phyloP scores from a whole-genome alignment of 2,113 vertebrate species.

The Tonatia bakeri region DNA sequence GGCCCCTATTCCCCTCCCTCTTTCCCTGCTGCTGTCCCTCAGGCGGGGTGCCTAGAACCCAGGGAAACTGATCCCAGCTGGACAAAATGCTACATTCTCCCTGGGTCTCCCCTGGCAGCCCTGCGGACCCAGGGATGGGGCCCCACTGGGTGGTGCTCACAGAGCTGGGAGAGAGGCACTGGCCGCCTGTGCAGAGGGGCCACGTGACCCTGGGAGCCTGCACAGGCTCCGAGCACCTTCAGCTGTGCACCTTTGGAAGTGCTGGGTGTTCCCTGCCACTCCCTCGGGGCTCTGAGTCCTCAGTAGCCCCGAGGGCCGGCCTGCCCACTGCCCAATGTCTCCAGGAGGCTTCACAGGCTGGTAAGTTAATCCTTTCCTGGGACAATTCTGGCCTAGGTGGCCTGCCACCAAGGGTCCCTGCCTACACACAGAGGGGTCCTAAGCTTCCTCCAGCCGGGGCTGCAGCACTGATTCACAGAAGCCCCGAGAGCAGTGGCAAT shows the following conservation, averaged over 20 bases:
- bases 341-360: not conserved
- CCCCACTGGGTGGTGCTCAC: not conserved
- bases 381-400: not conserved
- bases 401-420: not conserved
- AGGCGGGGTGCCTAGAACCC: conserved; percentile 75
- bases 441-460: not conserved
- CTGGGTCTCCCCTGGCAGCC: conserved; percentile 79
- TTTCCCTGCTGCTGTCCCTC: conserved; percentile 52
- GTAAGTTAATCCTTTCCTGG: not conserved
- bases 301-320: not conserved
- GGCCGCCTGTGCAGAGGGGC: not conserved
- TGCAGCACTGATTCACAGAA: not conserved
- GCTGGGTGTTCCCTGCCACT: not conserved
- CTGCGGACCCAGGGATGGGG: not conserved
- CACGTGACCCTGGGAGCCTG: not conserved
- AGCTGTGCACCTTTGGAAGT: not conserved
- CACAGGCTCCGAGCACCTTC: not conserved
- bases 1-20: conserved; percentile 58
- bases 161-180: not conserved
- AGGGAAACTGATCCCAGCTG: conserved; percentile 72
- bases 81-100: conserved; percentile 85
- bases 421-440: not conserved
- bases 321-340: not conserved
- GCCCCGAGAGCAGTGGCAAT: not conserved
- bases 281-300: not conserved